Base-by-base conservation (phyloP, 2,888 invertebrate species). In the Druceiella hillmani region DNA sequence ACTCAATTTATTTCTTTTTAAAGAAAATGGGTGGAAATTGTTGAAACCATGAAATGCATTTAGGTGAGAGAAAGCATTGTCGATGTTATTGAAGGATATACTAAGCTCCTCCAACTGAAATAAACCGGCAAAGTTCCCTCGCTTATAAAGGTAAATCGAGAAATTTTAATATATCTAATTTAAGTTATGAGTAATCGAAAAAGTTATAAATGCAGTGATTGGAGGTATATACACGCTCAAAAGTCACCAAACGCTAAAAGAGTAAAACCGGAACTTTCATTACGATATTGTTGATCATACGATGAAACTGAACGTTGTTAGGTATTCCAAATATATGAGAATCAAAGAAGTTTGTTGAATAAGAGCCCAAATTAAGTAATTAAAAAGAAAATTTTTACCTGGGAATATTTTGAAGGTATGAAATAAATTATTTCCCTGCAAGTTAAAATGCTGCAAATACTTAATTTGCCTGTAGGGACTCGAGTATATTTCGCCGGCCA, bases 191-290 rank as follows among this genome's bases (percentile, higher is more conserved):
- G 47, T 82, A 82, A 50, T 87, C 82, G 52, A 90, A 87, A 45
- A 92, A 86, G 25, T 78, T 74, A 2, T 81, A 76, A 50, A 92
- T 85, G 41, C 79, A 79, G 60, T 92, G 92, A 55, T 86, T 79
- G 43, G 81, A 83, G 35, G 91, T 62, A 56, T 88, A 86, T 2
- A 91, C 68, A 33, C 85, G 74, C 46, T 85, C 82, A 38, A 90
- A 78, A 41, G 80, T 72, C 17, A 80, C 71, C 33, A 91, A 68
- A 57, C 89, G 87, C 25, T 77, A 75, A 56, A 92, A 90, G 14
- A 87, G 66, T 4, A 78, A 76, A 28, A 78, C 77, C 34, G 83
- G 81, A 28, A 92, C 67, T 49, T 80, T 76, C 40, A 77, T 79
- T 31, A 92, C 61, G 49, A 78, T 74, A 59, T 92, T 92, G 58